Base-by-base conservation (phyloP, 2,113 vertebrate species). In the Toxostoma redivivum region DNA sequence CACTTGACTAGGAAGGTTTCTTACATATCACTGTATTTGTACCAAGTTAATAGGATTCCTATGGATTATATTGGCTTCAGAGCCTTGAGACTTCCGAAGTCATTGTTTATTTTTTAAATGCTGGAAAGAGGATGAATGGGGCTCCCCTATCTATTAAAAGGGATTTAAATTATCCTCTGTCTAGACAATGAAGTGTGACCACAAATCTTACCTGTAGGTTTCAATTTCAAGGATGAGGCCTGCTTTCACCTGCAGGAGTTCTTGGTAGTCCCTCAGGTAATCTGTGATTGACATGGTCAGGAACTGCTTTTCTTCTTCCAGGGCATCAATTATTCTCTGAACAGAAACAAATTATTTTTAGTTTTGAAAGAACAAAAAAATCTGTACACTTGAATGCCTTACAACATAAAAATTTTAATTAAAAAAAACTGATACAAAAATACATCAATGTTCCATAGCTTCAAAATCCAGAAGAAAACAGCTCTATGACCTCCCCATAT, bases 171-270 rank as follows among this genome's bases (percentile, higher is more conserved):
- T 40, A 23, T 23, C 12, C 40, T 25, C 11, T 17, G 5, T 10
- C 60, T 33, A 76, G 37, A 54, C 31, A 70, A 58, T 1, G 21
- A 13, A 71, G 30, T 9, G 8, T 44, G 66, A 69, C 12, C 1
- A 3, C 31, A 72, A 16, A 44, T 74, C 97, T 95, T 97, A 99
- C 99, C 99, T 99, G 97, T 99, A 99, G 27, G 99, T 98, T 35
- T 99, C 99, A 92, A 99, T 98, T 96, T 99, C 99, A 93, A 99
- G 97, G 88, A 98, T 98, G 69, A 99, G 98, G 54, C 98, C 97
- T 28, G 98, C 99, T 97, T 99, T 99, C 95, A 99, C 98, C 94
- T 99, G 98, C 86, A 99, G 96, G 16, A 99, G 98, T 4, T 99
- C 98, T 88, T 99, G 99, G 64, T 99, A 99, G 58, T 99, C 99